Base-by-base conservation (phyloP, 2,888 invertebrate species). In the Prosapia bicincta region DNA sequence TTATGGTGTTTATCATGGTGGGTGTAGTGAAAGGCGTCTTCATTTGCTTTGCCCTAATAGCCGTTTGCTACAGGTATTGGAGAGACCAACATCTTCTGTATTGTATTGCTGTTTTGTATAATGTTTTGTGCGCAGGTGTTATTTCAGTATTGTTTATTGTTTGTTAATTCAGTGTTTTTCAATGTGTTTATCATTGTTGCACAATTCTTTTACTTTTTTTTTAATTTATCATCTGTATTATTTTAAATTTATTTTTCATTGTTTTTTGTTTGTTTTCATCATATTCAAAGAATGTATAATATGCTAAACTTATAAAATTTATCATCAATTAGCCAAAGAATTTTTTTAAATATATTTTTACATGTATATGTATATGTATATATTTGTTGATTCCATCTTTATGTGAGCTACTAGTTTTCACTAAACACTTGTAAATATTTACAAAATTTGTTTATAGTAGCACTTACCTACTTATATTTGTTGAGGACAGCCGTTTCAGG, bases 41-140 rank as follows among this genome's bases (percentile, higher is more conserved):
- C 94, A 92, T 95, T 91, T 93, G 93, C 91, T 96, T 96, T 91
- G 94, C 96, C 88, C 90, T 94, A 89, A 90, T 94, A 91, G 96
- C 96, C 87, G 93, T 93, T 91, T 95, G 95, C 91, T 96, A 95
- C 95, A 96, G 96, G 96, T 96, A 91, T 85, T 85, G 85, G 38
- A 1, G 54, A n/a, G 54, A 54, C 20, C 54, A 54, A 3, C 54
- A 54, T 20, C 54, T 54, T 54, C 2, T 20, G 20, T 28, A 28
- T 9, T 38, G 13, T 54, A 54, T 54, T 54, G 54, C 13, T 54
- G 54, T 54, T 20, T 54, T 54, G 54, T 54, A 54, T 3, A 5
- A 54, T 54, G 54, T 54, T 20, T 54, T 54, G 3, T 20, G 54
- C 20, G 54, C n/a, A n/a, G n/a, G n/a, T n/a, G n/a, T n/a, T n/a